Conservation (phyloP, 2,797 vertebrate species). For the Gymnothorax javanicus region DNA sequence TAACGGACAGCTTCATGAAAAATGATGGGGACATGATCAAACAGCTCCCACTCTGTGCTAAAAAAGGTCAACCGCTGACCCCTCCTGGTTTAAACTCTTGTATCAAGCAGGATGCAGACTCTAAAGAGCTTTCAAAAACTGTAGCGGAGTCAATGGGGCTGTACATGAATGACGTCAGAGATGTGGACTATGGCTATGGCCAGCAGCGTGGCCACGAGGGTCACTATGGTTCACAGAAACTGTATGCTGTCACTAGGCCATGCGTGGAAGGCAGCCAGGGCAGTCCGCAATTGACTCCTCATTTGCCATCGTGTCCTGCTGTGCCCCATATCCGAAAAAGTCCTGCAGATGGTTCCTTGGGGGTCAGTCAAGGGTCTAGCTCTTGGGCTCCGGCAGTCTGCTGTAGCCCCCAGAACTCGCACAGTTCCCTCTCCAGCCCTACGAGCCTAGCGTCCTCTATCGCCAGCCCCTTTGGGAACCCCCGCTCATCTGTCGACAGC, state of each 20-base stretch:
- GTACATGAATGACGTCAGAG: conserved; percentile 95
- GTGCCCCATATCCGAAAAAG: conserved; percentile 65
- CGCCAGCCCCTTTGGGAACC: conserved; percentile 83
- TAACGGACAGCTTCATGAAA: conserved; percentile 66
- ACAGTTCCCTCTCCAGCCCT: conserved; percentile 86
- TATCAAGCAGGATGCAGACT: conserved; percentile 88
- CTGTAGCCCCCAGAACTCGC: conserved; percentile 82
- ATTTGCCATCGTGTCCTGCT: conserved; percentile 68
- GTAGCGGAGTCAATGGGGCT: conserved; percentile 98
- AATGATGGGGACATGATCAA: conserved; percentile 83
- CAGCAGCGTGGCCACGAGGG: conserved; percentile 76
- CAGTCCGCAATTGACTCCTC: conserved; percentile 74
- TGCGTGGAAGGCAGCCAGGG: conserved; percentile 77
- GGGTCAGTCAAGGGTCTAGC: conserved; percentile 73
- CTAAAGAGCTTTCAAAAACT: conserved; percentile 95
- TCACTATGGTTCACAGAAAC: conserved; percentile 80
- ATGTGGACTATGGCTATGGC: conserved; percentile 86
- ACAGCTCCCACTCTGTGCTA: conserved; percentile 78
- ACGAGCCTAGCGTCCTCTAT: conserved; percentile 89
- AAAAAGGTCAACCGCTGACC: conserved; percentile 78
- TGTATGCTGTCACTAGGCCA: conserved; percentile 82
- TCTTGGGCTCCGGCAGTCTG: conserved; percentile 80
- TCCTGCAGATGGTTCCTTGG: conserved; percentile 69
- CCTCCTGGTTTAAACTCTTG: conserved; percentile 80
- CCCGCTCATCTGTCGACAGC: conserved; percentile 79